A percentile compares a stretch with the other conserved stretches of the same genome.
These are phyloP conservation scores for Limosa lapponica DNA, from an alignment of 2,797 vertebrate genomes.

Conservation along the genomic window DNA sequence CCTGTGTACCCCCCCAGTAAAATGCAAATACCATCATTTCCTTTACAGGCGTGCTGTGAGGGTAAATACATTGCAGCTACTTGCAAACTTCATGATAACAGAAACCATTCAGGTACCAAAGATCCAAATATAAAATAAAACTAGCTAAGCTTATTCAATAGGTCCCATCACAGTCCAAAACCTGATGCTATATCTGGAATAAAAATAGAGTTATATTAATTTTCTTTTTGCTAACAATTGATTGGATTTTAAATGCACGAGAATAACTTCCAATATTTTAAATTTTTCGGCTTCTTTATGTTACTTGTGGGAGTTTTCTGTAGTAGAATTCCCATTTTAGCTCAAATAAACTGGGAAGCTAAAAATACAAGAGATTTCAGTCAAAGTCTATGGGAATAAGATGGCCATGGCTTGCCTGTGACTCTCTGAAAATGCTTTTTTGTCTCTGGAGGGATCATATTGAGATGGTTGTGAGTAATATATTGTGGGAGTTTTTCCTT, in stretches of 20 bases:
- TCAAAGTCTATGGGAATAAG: slow-evolving; percentile 36
- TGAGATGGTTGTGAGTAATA: slow-evolving; percentile 57
- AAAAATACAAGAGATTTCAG: slow-evolving; percentile 23
- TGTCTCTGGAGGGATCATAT: slow-evolving; percentile 50
- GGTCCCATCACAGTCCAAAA: background rate
- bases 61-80: background rate
- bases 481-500: slow-evolving; percentile 64
- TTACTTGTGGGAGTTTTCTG: background rate
- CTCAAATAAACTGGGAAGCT: background rate
- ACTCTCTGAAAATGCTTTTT: slow-evolving; percentile 42
- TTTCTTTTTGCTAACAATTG: background rate
- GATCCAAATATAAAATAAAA: background rate
- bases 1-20: background rate
- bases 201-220: background rate
- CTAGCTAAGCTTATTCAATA: background rate
- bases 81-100: background rate
- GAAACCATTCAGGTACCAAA: background rate
- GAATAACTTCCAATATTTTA: background rate
- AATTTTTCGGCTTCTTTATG: background rate
- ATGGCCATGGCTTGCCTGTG: background rate
- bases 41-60: background rate
- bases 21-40: background rate
- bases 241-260: background rate
- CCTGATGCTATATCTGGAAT: background rate
- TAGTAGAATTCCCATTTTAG: background rate